phyloP scores from a whole-genome alignment of 2,888 invertebrate genomes.

The Eristalinus sepulchralis region DNA sequence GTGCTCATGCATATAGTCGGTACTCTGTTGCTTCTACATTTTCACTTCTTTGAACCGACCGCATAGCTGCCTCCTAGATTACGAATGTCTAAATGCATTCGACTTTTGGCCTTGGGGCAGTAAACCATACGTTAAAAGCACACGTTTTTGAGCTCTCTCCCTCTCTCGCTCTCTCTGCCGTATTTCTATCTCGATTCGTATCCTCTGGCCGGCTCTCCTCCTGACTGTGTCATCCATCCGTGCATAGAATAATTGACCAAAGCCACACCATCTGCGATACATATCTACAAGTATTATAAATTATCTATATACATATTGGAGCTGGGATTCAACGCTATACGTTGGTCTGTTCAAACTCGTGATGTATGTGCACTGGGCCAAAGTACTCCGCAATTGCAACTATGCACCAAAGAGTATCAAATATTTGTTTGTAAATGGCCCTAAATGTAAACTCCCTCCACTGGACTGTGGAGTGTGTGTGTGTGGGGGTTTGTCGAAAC shows the following conservation, averaged over 20 bases:
- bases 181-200: background rate
- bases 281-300: constrained; percentile 59
- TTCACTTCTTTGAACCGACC: constrained; percentile 16
- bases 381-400: constrained; percentile 49
- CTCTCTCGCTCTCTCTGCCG: too few species aligned
- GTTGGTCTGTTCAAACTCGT: constrained; percentile 56
- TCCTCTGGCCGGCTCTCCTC: constrained; percentile 9
- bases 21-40: constrained; percentile 54
- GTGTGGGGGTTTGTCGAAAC: background rate
- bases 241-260: constrained; percentile 47
- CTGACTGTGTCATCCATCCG: constrained; percentile 23
- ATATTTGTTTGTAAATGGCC: constrained; percentile 66
- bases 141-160: constrained; percentile 64
- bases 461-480: constrained; percentile 3
- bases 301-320: constrained; percentile 49
- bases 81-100: constrained; percentile 69
- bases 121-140: constrained; percentile 72
- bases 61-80: constrained; percentile 59
- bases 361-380: constrained; percentile 44
- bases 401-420: constrained; percentile 19
- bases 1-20: background rate
- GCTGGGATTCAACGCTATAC: constrained; percentile 37
- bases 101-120: constrained; percentile 69
- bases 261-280: constrained; percentile 30
- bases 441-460: constrained; percentile 60